These are phyloP conservation scores for Tupaia tana DNA, from an alignment of 2,113 vertebrate species.

Conservation along the genomic window DNA sequence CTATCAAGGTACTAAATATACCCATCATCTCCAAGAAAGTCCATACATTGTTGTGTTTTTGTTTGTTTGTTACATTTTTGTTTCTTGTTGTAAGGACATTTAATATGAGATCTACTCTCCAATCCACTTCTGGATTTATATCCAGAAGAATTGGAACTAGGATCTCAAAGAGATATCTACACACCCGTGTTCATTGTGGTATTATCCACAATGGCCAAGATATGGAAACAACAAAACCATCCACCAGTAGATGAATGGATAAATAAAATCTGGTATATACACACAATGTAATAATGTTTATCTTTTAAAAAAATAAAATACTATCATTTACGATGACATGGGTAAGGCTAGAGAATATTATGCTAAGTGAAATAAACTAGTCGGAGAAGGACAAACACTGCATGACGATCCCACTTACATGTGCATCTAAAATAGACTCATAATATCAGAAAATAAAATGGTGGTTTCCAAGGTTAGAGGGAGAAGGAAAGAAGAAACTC, in stretches of 20 bases:
- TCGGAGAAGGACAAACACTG: background rate
- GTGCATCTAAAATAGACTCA: background rate
- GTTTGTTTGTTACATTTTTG: background rate
- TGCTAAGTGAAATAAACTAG: background rate
- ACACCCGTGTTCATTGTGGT: background rate
- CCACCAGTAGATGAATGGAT: background rate
- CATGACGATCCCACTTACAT: too few species aligned
- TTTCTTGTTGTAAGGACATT: background rate
- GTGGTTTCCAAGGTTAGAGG: background rate
- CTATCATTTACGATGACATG: background rate
- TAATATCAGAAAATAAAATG: background rate
- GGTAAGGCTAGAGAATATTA: background rate
- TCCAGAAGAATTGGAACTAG: background rate
- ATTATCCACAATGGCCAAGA: background rate
- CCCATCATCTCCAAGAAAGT: background rate
- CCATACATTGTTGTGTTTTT: too few species aligned
- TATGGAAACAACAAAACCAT: background rate
- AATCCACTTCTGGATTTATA: background rate
- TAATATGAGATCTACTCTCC: background rate
- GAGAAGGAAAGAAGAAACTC: background rate
- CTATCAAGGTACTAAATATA: background rate
- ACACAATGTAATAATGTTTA: background rate
- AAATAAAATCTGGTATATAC: background rate
- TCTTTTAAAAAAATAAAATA: background rate
- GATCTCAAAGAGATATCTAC: background rate